These are phyloP conservation scores for Microtus richardsoni DNA, from an alignment of 2,113 vertebrate species.

Conservation along the genomic window DNA sequence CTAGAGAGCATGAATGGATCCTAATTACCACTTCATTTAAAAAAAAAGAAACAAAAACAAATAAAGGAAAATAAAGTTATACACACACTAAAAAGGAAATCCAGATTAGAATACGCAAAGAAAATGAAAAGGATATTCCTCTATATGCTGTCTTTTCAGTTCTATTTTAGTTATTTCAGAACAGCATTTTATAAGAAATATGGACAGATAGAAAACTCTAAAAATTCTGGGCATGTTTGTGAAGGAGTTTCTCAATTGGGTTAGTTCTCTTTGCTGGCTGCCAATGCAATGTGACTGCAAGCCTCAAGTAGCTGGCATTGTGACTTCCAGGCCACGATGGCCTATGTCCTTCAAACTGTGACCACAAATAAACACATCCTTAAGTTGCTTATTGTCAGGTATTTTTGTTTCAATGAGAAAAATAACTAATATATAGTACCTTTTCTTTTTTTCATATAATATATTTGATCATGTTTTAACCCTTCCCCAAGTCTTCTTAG, in stretches of 20 bases:
- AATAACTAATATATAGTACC: background rate
- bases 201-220: slow-evolving; percentile 9
- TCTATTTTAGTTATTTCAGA: slow-evolving; percentile 53
- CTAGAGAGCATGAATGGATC: slow-evolving; percentile 17
- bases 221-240: background rate
- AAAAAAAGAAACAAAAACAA: slow-evolving; percentile 4
- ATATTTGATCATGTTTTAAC: background rate
- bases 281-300: background rate
- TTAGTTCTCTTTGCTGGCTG: background rate
- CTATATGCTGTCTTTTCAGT: background rate
- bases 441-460: background rate
- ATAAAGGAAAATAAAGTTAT: slow-evolving; percentile 48
- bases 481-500: background rate
- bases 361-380: background rate
- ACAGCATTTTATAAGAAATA: slow-evolving; percentile 43
- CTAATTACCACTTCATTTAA: slow-evolving; percentile 12
- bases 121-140: slow-evolving; percentile 14
- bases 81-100: slow-evolving; percentile 55
- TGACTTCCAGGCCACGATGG: background rate
- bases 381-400: background rate
- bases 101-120: slow-evolving; percentile 44
- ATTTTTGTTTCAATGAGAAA: background rate
- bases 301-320: background rate
- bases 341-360: background rate
- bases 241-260: background rate